These are phyloP conservation scores for Numenius arquata DNA, from an alignment of 2,113 vertebrate species.

Conservation along the genomic window DNA sequence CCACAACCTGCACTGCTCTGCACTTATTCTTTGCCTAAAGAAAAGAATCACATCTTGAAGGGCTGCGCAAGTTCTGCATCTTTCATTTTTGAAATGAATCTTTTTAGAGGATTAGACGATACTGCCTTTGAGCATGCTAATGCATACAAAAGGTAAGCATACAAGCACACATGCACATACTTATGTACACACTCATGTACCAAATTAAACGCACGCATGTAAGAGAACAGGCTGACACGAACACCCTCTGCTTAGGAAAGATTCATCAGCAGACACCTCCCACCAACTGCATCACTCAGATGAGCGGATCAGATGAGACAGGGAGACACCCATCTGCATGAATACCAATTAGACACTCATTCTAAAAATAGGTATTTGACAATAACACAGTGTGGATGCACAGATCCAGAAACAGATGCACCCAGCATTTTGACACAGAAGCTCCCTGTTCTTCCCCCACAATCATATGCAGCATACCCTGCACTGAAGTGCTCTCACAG, in stretches of 20 bases:
- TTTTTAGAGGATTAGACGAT: background rate
- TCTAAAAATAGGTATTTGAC: constrained; percentile 54
- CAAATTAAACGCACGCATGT: background rate
- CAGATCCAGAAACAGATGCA: constrained; percentile 16
- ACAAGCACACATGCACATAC: background rate
- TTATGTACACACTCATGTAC: background rate
- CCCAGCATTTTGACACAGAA: background rate
- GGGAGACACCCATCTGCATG: constrained; percentile 52
- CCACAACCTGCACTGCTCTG: background rate
- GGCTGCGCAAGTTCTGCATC: background rate
- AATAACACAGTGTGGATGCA: constrained; percentile 15
- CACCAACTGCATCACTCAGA: constrained; percentile 26
- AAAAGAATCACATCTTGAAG: background rate
- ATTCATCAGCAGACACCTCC: constrained; percentile 28
- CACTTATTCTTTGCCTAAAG: background rate
- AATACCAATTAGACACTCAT: constrained; percentile 30
- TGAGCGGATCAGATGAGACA: constrained; percentile 33
- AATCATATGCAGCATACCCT: background rate
- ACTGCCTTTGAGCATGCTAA: background rate
- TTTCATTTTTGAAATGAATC: background rate
- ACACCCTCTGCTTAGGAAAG: background rate
- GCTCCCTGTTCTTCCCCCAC: background rate
- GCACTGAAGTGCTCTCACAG: background rate
- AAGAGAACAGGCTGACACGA: background rate
- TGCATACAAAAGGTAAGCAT: background rate